These are phyloP conservation scores for Heliconius erato DNA, from an alignment of 2,888 invertebrate genomes.

Conservation along the genomic window DNA sequence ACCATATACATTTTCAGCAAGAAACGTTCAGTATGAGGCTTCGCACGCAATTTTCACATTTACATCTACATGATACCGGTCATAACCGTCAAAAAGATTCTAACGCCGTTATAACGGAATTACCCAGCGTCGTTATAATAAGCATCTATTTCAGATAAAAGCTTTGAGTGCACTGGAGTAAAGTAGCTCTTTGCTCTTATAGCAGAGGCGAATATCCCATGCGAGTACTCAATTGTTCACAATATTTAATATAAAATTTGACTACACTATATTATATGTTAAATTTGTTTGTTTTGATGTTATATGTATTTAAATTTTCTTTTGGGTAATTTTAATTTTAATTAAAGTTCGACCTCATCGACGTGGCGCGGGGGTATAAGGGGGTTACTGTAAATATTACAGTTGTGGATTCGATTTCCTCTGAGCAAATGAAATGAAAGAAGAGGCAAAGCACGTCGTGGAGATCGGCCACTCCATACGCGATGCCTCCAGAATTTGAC, in stretches of 20 bases:
- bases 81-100: constrained; percentile 45
- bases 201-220: constrained; percentile 19
- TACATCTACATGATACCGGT: constrained; percentile 36
- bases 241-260: constrained; percentile 13
- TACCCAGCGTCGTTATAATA: constrained; percentile 25
- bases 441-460: not conserved
- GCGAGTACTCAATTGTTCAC: constrained; percentile 2
- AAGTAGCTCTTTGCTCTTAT: constrained; percentile 24
- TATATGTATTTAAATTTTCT: not conserved
- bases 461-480: not conserved
- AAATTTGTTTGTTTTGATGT: not conserved
- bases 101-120: constrained; percentile 35
- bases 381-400: no score
- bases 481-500: not conserved
- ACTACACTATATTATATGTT: not conserved
- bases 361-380: no score
- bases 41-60: constrained; percentile 48
- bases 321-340: not conserved
- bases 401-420: no score
- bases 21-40: constrained; percentile 16
- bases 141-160: constrained; percentile 31
- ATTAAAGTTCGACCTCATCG: not conserved
- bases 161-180: constrained; percentile 23
- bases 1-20: constrained; percentile 8
- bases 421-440: no score